Conservation (phyloP, 2,113 vertebrate species). For the Leptobrachium ailaonicum region DNA sequence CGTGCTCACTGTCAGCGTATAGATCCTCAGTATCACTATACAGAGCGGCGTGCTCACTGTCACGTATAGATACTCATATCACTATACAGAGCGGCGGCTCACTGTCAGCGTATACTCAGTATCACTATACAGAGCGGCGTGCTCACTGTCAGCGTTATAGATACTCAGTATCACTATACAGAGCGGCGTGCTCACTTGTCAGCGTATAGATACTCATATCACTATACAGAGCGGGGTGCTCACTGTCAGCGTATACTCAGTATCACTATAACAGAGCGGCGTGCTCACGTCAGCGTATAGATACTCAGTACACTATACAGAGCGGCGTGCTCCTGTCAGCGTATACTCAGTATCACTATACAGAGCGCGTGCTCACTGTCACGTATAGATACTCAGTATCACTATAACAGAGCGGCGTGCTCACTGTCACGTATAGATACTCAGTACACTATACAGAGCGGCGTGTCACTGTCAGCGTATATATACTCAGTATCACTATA, state of each 20-base stretch:
- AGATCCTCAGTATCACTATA: no score
- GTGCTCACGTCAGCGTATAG: slow-evolving; percentile 1
- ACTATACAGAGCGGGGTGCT: neutral
- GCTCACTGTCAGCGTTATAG: neutral
- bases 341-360: slow-evolving; percentile 3
- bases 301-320: neutral
- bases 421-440: slow-evolving; percentile 15
- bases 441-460: slow-evolving; percentile 13
- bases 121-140: neutral
- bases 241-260: neutral
- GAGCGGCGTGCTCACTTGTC: neutral
- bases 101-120: neutral
- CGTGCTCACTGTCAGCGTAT: no score
- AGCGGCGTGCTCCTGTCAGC: no score
- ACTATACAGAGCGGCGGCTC: no score
- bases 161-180: slow-evolving; percentile 3
- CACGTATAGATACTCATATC: no score
- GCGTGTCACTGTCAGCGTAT: slow-evolving; percentile 17
- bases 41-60: no score
- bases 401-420: neutral
- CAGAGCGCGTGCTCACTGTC: neutral
- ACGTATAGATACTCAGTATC: slow-evolving; percentile 7
- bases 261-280: neutral
- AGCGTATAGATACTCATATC: slow-evolving; percentile 2
- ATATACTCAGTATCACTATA: no score